phyloP scores from a whole-genome alignment of 2,113 vertebrate species.

The Percina caprodes region DNA sequence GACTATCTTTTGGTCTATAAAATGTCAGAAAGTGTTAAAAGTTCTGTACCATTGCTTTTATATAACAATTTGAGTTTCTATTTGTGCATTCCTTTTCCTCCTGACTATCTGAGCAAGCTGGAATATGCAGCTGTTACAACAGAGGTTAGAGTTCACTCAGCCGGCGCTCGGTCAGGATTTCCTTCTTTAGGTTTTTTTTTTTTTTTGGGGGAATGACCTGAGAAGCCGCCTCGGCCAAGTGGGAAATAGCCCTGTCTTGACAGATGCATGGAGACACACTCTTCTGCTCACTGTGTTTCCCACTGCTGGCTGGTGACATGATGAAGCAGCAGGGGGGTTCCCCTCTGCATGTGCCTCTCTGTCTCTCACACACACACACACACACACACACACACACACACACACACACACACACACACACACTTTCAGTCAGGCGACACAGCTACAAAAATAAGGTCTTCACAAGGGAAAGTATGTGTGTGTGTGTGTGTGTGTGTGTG shows the following conservation, averaged over 20 bases:
- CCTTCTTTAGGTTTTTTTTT: constrained; percentile 54
- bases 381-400: background rate
- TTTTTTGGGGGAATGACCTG: constrained; percentile 5
- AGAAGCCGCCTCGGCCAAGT: constrained; percentile 22
- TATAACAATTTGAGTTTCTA: background rate
- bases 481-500: background rate
- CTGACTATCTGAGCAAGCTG: constrained; percentile 36
- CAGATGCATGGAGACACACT: constrained; percentile 39
- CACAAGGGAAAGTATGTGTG: constrained; percentile 26
- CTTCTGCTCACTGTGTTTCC: constrained; percentile 30
- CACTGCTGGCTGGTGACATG: constrained; percentile 26
- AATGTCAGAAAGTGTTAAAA: background rate
- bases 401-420: constrained; percentile 1
- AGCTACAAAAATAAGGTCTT: constrained; percentile 74
- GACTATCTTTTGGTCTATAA: background rate
- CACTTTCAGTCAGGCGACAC: constrained; percentile 32
- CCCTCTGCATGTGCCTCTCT: constrained; percentile 1
- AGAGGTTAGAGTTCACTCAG: constrained; percentile 60
- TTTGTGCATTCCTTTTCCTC: background rate
- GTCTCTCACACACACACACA: background rate
- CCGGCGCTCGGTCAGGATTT: constrained; percentile 73
- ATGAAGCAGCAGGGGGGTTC: constrained; percentile 26
- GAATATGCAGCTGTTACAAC: constrained; percentile 53
- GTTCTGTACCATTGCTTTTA: background rate
- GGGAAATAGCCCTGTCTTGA: constrained; percentile 47